Evolutionary conservation across 2,888 invertebrate species (phyloP).

Genomic region (Blera fallax): DNA sequence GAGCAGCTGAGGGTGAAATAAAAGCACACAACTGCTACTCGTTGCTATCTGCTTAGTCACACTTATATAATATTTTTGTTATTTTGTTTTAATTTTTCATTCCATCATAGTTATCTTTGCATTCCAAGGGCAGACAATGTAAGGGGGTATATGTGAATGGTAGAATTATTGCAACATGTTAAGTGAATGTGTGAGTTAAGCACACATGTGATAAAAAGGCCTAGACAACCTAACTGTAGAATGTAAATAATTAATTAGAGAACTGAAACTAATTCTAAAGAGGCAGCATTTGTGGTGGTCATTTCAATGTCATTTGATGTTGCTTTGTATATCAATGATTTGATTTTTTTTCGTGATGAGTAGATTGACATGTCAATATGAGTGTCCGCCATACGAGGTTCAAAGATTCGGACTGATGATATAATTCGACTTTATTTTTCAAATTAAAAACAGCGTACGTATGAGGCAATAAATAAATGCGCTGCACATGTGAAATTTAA

Average conservation of each 20-base stretch:
- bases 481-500: background rate
- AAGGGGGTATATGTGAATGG: background rate
- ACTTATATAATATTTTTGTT: conserved; percentile 2
- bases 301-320: background rate
- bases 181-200: too few species aligned
- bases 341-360: background rate
- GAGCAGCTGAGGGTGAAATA: background rate
- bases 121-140: background rate
- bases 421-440: background rate
- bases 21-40: background rate
- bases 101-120: background rate
- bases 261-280: background rate
- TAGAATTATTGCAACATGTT: background rate
- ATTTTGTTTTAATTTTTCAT: background rate
- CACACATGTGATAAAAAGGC: background rate
- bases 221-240: background rate
- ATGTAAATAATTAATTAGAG: background rate
- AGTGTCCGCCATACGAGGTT: too few species aligned
- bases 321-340: background rate
- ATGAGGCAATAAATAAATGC: background rate
- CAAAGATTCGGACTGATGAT: background rate
- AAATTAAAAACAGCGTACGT: background rate
- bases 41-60: background rate
- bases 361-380: background rate
- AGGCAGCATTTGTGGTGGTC: background rate